phyloP scores from a whole-genome alignment of 2,888 invertebrate species.

The Kryphioiulus occultus region DNA sequence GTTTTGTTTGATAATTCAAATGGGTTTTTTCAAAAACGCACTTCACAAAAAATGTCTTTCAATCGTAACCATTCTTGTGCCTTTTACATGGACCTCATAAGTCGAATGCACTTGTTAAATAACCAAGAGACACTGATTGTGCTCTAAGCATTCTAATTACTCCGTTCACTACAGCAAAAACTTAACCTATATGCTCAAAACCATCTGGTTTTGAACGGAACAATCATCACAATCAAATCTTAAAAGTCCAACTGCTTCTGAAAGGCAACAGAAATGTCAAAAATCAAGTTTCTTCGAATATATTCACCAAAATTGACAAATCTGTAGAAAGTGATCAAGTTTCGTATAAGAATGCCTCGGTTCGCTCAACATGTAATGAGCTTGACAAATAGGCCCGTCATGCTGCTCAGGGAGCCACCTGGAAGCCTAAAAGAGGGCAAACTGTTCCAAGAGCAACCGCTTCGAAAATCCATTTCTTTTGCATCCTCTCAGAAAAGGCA shows the following conservation, averaged over 20 bases:
- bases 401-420: neutral
- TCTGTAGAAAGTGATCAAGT: constrained; percentile 23
- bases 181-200: neutral
- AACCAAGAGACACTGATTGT: constrained; percentile 10
- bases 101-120: constrained; percentile 11
- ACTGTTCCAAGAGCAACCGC: neutral
- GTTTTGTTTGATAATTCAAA: neutral
- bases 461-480: constrained; percentile 15
- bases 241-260: neutral
- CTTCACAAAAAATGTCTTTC: neutral
- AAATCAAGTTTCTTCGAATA: constrained; percentile 23
- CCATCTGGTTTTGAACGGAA: neutral
- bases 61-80: constrained; percentile 20
- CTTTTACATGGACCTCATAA: neutral
- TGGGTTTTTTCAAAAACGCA: neutral
- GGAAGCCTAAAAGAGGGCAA: neutral
- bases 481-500: constrained; percentile 23
- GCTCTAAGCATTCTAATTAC: constrained; percentile 1
- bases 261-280: constrained; percentile 23
- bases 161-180: constrained; percentile 14
- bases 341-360: constrained; percentile 23
- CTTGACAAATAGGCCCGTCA: neutral
- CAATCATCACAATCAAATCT: neutral
- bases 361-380: neutral
- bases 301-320: constrained; percentile 23